phyloP scores from a whole-genome alignment of 1,140 invertebrate genomes.

The Wasmannia auropunctata region DNA sequence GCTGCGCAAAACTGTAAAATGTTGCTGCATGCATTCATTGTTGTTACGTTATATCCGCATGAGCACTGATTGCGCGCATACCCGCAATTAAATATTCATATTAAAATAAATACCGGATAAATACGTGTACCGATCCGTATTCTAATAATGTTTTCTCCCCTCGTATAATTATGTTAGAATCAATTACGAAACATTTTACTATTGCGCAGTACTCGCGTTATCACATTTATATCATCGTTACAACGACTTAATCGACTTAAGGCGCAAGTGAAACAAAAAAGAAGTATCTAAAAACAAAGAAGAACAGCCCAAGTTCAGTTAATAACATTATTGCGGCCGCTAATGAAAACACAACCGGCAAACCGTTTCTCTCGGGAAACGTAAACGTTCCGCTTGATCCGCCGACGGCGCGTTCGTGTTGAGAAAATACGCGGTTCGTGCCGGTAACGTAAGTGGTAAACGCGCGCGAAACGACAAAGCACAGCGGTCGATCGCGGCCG shows the following conservation, averaged over 20 bases:
- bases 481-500: constrained; percentile 1
- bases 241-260: not conserved
- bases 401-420: not conserved
- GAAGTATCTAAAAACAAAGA: not conserved
- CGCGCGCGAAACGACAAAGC: not conserved
- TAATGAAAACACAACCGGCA: constrained; percentile 4
- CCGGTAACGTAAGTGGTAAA: constrained; percentile 31
- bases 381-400: constrained; percentile 29
- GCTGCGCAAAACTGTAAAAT: not conserved
- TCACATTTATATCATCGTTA: not conserved
- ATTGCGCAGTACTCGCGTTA: not conserved
- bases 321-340: not conserved
- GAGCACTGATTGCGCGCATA: not conserved
- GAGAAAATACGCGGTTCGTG: constrained; percentile 24
- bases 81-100: constrained; percentile 31
- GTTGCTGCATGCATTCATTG: not conserved
- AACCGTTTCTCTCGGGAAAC: constrained; percentile 11
- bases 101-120: constrained; percentile 18
- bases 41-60: not conserved
- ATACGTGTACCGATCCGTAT: not conserved
- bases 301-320: not conserved
- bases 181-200: constrained; percentile 24
- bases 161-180: constrained; percentile 5
- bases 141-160: constrained; percentile 31
- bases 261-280: not conserved